Base-by-base conservation (phyloP, 64 coral and sea anemone species). In the Montipora efflorescens region DNA sequence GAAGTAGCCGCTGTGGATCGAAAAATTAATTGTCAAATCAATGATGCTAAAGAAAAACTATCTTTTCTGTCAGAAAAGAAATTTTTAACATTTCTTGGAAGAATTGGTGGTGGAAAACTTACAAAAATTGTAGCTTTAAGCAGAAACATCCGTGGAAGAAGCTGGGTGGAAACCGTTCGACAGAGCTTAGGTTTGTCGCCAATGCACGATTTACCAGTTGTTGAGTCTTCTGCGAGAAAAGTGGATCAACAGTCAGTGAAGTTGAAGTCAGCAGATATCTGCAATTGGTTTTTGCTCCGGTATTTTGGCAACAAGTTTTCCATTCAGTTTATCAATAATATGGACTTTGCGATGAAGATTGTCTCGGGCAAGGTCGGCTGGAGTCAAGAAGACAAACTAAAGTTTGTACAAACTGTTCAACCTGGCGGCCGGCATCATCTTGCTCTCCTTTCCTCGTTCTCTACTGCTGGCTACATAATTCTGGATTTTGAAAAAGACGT, bases 51-150 rank as follows among this genome's bases (percentile, higher is more conserved):
- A 73, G 67, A 83, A 12, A 91, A 83, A 23, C 47, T 91, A 3
- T 6, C 21, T 28, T 91, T 82, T 45, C 51, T 91, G 47, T 91
- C 79, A 16, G 79, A 91, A 3, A 8, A 91, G 1, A 82, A 52
- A 28, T 76, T 16, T 76, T 14, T 91, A 4, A 91, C 90, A 74
- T 91, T 91, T 75, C 25, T 74, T 44, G 90, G 90, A 5, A 48
- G 79, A 9, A 46, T 91, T 81, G 90, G 50, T 14, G 79, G 70
- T 18, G 90, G 90, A 73, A 91, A 91, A 82, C 48, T 91, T 1
- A 91, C 49, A 59, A 91, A 91, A 16, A 91, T 91, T 25, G n/a
- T 91, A 0, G 69, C 46, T 59, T 82, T 91, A 59, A 50, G 67
- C 67, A 55, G 90, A 83, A 82, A 47, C 8, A 7, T 53, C 0